phyloP scores from a whole-genome alignment of 37 sponge, comb jelly and placozoan genomes.

The Spongilla lacustris region DNA sequence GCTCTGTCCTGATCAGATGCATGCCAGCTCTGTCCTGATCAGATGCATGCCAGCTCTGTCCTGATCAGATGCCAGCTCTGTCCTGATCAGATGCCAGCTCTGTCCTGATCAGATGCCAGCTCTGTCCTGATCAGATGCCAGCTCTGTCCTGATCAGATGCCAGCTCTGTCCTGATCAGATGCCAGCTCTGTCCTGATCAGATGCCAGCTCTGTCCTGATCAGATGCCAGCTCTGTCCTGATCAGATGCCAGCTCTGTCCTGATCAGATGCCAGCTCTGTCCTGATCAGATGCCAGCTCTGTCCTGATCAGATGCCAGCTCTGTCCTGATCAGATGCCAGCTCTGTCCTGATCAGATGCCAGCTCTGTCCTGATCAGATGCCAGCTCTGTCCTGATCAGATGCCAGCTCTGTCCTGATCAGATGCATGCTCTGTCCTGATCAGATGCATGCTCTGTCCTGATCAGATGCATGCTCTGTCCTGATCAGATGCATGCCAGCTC shows the following conservation, averaged over 20 bases:
- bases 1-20: constrained; percentile 8
- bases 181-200: not conserved
- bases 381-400: not conserved
- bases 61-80: not conserved
- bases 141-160: not conserved
- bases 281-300: not conserved
- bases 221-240: not conserved
- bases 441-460: too few relatives aligned
- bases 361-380: not conserved
- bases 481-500: not conserved
- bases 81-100: not conserved
- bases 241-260: not conserved
- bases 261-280: not conserved
- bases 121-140: not conserved
- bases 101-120: not conserved
- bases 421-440: too few relatives aligned
- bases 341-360: not conserved
- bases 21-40: not conserved
- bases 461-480: too few relatives aligned
- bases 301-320: not conserved
- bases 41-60: not conserved
- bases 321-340: not conserved
- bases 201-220: not conserved
- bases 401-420: not conserved
- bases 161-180: not conserved